These are phyloP conservation scores for Acromyrmex charruanus DNA, from an alignment of 1,140 invertebrate genomes.

Conservation along the genomic window DNA sequence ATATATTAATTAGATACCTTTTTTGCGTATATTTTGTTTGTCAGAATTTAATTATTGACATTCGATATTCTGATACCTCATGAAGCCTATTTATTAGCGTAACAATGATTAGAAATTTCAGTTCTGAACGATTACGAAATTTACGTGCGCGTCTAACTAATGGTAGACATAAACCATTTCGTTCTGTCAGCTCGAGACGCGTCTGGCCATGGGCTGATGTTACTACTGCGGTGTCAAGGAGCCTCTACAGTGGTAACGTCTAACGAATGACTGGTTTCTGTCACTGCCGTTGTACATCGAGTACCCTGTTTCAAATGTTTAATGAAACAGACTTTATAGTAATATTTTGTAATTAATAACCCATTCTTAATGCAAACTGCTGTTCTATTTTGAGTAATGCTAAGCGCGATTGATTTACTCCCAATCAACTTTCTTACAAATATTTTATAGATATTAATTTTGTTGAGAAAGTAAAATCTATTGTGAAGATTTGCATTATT, in stretches of 20 bases:
- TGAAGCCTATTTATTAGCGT: background rate
- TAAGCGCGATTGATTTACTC: background rate
- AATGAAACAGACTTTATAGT: slow-evolving; percentile 20
- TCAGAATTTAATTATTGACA: background rate
- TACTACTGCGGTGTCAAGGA: slow-evolving; percentile 50
- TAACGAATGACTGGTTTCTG: slow-evolving; percentile 72
- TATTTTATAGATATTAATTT: background rate
- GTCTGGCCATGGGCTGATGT: slow-evolving; percentile 13
- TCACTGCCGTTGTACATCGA: slow-evolving; percentile 61
- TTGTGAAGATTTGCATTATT: background rate
- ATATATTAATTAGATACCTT: background rate
- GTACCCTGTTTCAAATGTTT: slow-evolving; percentile 6
- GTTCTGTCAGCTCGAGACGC: slow-evolving; percentile 38
- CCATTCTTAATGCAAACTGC: background rate
- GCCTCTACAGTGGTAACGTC: slow-evolving; percentile 28
- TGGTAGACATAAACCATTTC: slow-evolving; percentile 71
- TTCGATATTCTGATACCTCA: background rate
- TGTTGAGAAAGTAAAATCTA: background rate
- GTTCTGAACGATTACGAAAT: slow-evolving; percentile 34
- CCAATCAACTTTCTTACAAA: background rate
- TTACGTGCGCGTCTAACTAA: slow-evolving; percentile 66
- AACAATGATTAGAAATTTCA: slow-evolving; percentile 2
- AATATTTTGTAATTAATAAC: slow-evolving; percentile 59
- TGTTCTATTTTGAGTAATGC: background rate
- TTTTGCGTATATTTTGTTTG: background rate